A percentile compares a stretch with the other conserved stretches of the same genome.
Conservation (phyloP, 2,113 vertebrate species). For the Leptobrachium ailaonicum region DNA sequence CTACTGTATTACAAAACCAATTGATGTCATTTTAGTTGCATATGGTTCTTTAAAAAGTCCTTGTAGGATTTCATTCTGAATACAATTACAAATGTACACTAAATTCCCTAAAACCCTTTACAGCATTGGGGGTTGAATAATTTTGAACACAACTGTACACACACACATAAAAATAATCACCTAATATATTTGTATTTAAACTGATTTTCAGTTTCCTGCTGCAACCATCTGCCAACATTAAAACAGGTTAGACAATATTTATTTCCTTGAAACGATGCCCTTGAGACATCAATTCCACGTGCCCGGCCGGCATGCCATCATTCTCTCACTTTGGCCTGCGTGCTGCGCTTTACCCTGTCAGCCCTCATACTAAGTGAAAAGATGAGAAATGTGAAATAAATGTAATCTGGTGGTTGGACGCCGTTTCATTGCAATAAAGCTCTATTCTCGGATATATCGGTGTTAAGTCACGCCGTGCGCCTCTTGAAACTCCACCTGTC, state of each 20-base stretch:
- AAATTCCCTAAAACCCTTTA: too few relatives aligned
- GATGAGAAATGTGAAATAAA: slow-evolving; percentile 94
- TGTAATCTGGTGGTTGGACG: slow-evolving; percentile 90
- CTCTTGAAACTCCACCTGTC: slow-evolving; percentile 5
- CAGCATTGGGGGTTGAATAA: too few relatives aligned
- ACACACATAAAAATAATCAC: too few relatives aligned
- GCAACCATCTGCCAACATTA: background rate
- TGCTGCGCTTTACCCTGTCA: slow-evolving; percentile 61
- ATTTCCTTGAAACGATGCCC: slow-evolving; percentile 11
- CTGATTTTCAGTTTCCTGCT: too few relatives aligned
- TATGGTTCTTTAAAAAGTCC: too few relatives aligned
- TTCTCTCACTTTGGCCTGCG: slow-evolving; percentile 73
- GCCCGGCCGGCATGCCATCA: slow-evolving; percentile 75
- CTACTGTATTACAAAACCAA: too few relatives aligned
- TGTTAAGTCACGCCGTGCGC: slow-evolving; percentile 5
- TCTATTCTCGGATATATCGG: slow-evolving; percentile 60
- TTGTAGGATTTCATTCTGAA: too few relatives aligned
- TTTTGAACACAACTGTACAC: too few relatives aligned
- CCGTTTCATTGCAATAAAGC: slow-evolving; percentile 84
- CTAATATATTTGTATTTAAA: too few relatives aligned
- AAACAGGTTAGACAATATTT: slow-evolving; percentile 17
- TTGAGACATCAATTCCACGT: slow-evolving; percentile 8
- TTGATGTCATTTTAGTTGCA: too few relatives aligned
- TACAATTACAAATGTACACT: too few relatives aligned
- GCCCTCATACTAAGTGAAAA: slow-evolving; percentile 85